Evolutionary conservation across 2,113 vertebrate genomes (phyloP).

Genomic region (Dasypus novemcinctus): DNA sequence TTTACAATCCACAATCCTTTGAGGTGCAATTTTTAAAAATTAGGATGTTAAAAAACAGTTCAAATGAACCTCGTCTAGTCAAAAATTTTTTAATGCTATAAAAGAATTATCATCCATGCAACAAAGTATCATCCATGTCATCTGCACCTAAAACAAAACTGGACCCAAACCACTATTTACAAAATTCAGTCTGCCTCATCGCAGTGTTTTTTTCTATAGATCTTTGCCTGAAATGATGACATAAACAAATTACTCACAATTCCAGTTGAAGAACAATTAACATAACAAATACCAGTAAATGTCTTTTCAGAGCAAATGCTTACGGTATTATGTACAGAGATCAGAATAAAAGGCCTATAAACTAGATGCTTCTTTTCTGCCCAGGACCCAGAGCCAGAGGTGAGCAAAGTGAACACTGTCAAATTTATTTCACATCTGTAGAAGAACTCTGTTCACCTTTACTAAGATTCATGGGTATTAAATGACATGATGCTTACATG

Average conservation of each 20-base stretch:
- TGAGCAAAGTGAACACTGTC: not conserved
- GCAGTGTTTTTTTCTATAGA: not conserved
- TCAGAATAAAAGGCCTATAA: not conserved
- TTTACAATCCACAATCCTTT: not conserved
- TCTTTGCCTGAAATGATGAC: not conserved
- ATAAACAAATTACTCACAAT: not conserved
- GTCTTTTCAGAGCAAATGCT: not conserved
- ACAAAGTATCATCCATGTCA: not conserved
- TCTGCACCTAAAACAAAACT: not conserved
- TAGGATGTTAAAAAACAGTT: not conserved
- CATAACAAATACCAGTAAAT: not conserved
- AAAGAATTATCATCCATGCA: not conserved
- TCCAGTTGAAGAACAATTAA: not conserved
- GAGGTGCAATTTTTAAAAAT: not conserved
- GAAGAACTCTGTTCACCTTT: not conserved
- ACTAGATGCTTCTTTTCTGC: not conserved
- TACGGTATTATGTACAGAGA: not conserved
- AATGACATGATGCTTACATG: too few species aligned
- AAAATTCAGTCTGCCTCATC: not conserved
- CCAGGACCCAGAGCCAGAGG: not conserved
- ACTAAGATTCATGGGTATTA: accelerated
- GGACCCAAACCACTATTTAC: not conserved
- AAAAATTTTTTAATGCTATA: not conserved
- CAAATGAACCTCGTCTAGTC: not conserved
- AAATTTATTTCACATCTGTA: not conserved